Evolutionary conservation across 2,888 invertebrate species (phyloP), one percentile per base, ranked within the genome.

Genomic region (Seira musarum): DNA sequence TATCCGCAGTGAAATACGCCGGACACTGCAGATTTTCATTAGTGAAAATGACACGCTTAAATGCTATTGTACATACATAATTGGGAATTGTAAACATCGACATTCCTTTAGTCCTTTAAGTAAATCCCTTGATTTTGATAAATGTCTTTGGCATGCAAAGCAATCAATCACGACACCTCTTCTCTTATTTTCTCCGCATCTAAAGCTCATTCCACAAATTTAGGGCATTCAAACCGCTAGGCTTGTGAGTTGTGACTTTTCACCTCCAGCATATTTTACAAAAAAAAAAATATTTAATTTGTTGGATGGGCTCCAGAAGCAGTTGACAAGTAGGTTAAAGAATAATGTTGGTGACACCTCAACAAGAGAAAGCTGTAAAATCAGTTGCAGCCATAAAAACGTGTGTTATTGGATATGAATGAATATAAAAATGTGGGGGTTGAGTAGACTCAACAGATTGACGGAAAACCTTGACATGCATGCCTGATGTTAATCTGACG

Each of bases 121-220:
- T n/a, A n/a, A n/a, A n/a, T n/a, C n/a, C n/a, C 40, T 40, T 25
- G 72, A 60, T 40, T 78, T 71, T 78, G 78, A 79, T 79, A 68
- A 73, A 79, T 79, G 79, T 79, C 10, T 65, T 61, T 68, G 66
- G 19, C 19, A 25, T 46, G 67, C 72, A 64, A 64, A 63, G 64
- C 72, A 68, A 79, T 79, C 79, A 79, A 79, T 79, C 79, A 79
- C 69, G 21, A 17, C 40, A 66, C 6, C 35, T 65, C 57, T 53
- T 40, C 53, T 25, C 40, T 53, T 30, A n/a, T 21, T 49, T 53
- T 46, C 46, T 72, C 22, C 63, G 40, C 24, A 40, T 64, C 49
- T 15, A 35, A 40, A 65, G 40, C 13, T 13, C 40, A 40, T 40
- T 40, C 40, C 6, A 40, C 6, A 40, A 40, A 40, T 40, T 40